Base-by-base conservation (phyloP, 1,140 invertebrate species). In the Holotrichia oblita region DNA sequence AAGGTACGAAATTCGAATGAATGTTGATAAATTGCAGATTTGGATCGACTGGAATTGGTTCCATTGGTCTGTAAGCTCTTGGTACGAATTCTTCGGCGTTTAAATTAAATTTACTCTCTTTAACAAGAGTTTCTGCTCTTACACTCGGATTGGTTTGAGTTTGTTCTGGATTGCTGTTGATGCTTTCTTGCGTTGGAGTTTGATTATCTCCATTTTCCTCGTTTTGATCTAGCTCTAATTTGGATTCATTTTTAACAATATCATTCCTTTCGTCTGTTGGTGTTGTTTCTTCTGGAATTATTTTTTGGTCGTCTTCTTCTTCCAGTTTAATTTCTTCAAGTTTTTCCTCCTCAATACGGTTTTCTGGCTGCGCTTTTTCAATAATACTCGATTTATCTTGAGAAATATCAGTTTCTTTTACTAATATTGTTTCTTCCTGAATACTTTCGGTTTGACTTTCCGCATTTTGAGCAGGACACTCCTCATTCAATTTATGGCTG, bases 31-130 rank as follows among this genome's bases (percentile, higher is more conserved):
- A 80, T 24, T 83, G 82, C 6, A 83, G 73, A 9, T 78, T 78
- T 2, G 80, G 75, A 55, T 59, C 77, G 9, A 81, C 20, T 8
- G 80, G 78, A 40, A 79, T 76, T 41, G 40, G 44, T 76, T 80
- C 77, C 24, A 69, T 69, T 12, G 77, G 74, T 69, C 82, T 78
- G 44, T 82, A 83, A 14, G 81, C 79, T 48, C 84, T 79, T 3
- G 85, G 86, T 4, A 87, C 78, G 77, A 87, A 87, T 79, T 87
- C 86, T 82, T 86, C 84, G 4, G 86, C 86, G 78, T 87, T 74
- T 42, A 74, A 20, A 74, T 74, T 74, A n/a, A 74, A 74, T 74
- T 69, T 69, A 20, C 20, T 69, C 17, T 10, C 2, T 64, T 64
- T 24, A 64, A 17, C 59, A 22, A 64, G 17, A 9, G 17, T 24